phyloP scores from a whole-genome alignment of 2,113 vertebrate species.

The Myanophis thanlyinensis region DNA sequence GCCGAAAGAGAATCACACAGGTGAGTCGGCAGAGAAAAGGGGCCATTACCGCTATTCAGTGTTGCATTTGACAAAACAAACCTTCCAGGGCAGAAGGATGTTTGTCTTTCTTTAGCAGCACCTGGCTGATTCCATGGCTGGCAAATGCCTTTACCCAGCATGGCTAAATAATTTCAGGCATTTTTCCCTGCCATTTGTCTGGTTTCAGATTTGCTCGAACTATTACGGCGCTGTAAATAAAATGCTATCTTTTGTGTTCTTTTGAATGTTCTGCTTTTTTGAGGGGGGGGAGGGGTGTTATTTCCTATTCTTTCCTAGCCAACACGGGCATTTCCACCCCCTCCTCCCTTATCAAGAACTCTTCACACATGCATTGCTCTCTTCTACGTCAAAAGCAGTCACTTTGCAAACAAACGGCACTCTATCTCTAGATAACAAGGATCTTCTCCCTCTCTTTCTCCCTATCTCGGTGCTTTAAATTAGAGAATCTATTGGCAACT shows the following conservation, averaged over 20 bases:
- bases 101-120: not conserved
- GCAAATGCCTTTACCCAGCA: not conserved
- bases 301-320: not conserved
- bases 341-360: constrained; percentile 5
- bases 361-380: not conserved
- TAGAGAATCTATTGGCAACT: constrained; percentile 15
- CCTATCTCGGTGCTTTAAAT: constrained; percentile 28
- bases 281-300: rapidly evolving
- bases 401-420: constrained; percentile 11
- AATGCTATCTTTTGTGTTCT: constrained; percentile 20
- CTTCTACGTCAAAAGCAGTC: constrained; percentile 12
- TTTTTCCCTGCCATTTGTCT: not conserved
- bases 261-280: not conserved
- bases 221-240: constrained; percentile 26
- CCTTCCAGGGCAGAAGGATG: not conserved
- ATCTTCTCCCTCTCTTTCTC: not conserved
- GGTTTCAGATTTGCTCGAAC: constrained; percentile 20
- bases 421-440: not conserved
- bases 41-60: not conserved
- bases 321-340: not conserved
- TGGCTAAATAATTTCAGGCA: not conserved
- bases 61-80: not conserved
- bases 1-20: not conserved
- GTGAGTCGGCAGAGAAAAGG: not conserved
- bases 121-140: not conserved